phyloP scores from a whole-genome alignment of 1,140 invertebrate species.

The Pseudoatta argentina region DNA sequence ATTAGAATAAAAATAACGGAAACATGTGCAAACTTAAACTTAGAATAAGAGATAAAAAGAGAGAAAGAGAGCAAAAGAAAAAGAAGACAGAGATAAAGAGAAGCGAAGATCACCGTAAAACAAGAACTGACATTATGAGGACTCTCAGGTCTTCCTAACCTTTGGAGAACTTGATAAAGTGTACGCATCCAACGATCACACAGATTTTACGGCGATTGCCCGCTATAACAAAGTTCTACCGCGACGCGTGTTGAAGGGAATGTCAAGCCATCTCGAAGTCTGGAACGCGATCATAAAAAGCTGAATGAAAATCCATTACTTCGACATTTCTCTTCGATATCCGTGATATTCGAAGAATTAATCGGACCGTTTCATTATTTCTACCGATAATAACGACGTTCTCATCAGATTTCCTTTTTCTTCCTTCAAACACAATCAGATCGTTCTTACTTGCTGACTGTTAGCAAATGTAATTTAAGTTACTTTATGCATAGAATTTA shows the following conservation, averaged over 20 bases:
- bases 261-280: constrained; percentile 56
- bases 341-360: constrained; percentile 60
- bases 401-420: constrained; percentile 28
- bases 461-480: constrained; percentile 8
- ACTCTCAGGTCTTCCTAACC: constrained; percentile 19
- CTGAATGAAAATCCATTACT: constrained; percentile 74
- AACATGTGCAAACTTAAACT: neutral
- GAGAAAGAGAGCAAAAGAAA: neutral
- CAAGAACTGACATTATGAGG: constrained; percentile 45
- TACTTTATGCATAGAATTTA: neutral
- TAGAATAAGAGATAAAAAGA: neutral
- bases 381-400: constrained; percentile 43
- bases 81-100: neutral
- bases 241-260: constrained; percentile 62
- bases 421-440: constrained; percentile 17
- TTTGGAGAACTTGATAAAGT: constrained; percentile 61
- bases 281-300: constrained; percentile 70
- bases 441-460: constrained; percentile 27
- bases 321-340: constrained; percentile 45
- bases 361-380: constrained; percentile 64
- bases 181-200: constrained; percentile 63
- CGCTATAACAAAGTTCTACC: constrained; percentile 74
- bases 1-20: neutral
- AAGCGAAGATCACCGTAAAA: constrained; percentile 4
- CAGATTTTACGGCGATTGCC: constrained; percentile 76